A percentile compares a stretch with the other conserved stretches of the same genome.
phyloP scores from a whole-genome alignment of 2,797 vertebrate genomes.

The Chloroceryle inda region DNA sequence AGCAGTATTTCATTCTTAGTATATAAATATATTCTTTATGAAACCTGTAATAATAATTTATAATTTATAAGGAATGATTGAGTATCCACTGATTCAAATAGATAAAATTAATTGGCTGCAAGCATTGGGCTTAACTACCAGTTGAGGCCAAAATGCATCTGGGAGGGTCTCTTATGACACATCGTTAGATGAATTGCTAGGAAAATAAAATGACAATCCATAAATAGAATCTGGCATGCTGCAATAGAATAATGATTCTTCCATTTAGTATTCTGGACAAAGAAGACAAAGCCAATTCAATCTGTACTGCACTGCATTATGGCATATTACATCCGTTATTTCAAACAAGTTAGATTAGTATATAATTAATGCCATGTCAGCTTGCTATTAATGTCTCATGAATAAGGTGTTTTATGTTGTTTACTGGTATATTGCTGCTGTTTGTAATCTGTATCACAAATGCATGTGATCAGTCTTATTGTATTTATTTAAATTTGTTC shows the following conservation, averaged over 20 bases:
- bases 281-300: slow-evolving; percentile 25
- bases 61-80: neutral
- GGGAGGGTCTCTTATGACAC: neutral
- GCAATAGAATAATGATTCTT: slow-evolving; percentile 16
- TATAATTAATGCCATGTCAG: neutral
- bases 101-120: neutral
- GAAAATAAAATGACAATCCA: slow-evolving; percentile 6
- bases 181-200: neutral
- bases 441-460: neutral
- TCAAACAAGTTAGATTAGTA: slow-evolving; percentile 3
- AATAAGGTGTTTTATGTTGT: slow-evolving; percentile 3
- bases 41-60: neutral
- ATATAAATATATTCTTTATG: neutral
- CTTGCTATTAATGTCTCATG: neutral
- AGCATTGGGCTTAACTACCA: neutral
- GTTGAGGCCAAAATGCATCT: neutral
- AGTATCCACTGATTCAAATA: neutral
- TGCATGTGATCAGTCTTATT: neutral
- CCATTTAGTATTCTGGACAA: slow-evolving; percentile 23
- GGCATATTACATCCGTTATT: neutral
- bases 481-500: neutral
- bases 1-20: neutral
- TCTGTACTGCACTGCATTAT: neutral
- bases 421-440: neutral
- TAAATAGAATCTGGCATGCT: slow-evolving; percentile 12